Conservation (phyloP, 2,888 invertebrate species). For the Herminia tarsipennalis region DNA sequence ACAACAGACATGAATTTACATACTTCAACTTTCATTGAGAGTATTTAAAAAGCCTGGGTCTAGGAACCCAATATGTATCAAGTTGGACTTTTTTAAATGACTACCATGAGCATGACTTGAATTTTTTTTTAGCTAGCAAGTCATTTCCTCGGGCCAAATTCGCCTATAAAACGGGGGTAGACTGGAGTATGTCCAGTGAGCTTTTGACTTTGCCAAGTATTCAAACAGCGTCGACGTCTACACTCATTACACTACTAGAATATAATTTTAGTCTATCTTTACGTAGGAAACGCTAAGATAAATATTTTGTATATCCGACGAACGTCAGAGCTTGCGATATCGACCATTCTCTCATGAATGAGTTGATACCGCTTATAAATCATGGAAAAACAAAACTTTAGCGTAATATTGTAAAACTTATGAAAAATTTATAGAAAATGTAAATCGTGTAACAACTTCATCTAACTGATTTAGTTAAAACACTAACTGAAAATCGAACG, state of each 20-base stretch:
- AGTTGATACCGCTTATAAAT: constrained; percentile 19
- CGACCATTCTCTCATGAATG: constrained; percentile 25
- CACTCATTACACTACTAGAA: constrained; percentile 14
- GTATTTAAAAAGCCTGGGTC: too few relatives aligned
- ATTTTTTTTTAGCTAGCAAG: too few relatives aligned
- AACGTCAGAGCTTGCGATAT: constrained; percentile 26
- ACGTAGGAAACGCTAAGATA: constrained; percentile 35
- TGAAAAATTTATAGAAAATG: too few relatives aligned
- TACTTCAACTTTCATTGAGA: too few relatives aligned
- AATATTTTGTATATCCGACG: constrained; percentile 30
- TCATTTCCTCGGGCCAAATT: constrained; percentile 27
- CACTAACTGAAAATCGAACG: too few relatives aligned
- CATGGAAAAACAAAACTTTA: constrained; percentile 10
- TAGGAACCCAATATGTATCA: too few relatives aligned
- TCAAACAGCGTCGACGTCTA: constrained; percentile 10
- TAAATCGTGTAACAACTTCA: too few relatives aligned
- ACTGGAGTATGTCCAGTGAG: constrained; percentile 11
- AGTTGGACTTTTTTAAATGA: too few relatives aligned
- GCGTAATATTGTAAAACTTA: constrained; percentile 2
- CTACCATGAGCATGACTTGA: too few relatives aligned
- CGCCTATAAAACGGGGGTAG: constrained; percentile 4
- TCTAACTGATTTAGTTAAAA: too few relatives aligned
- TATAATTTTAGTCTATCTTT: constrained; percentile 33
- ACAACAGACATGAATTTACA: too few relatives aligned
- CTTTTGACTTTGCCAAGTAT: constrained; percentile 32